Conservation (phyloP, 2,797 vertebrate genomes). For the Pipistrellus kuhlii region DNA sequence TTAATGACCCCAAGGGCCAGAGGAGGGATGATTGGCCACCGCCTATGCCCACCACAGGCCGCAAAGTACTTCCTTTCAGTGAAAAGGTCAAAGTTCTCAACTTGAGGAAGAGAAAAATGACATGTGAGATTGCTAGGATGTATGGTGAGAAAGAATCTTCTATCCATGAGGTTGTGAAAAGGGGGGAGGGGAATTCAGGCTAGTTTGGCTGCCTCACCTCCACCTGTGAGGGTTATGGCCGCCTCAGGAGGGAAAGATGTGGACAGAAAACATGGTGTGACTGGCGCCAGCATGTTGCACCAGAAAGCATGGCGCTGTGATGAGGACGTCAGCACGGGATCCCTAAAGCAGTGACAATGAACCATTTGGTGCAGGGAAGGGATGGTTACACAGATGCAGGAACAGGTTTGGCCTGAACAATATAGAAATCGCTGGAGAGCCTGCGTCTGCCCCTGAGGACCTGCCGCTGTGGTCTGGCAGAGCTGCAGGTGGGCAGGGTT, state of each 20-base stretch:
- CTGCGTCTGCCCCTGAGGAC: background rate
- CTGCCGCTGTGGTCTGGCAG: background rate
- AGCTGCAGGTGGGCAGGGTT: background rate
- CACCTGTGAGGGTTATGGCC: background rate
- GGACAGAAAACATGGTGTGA: background rate
- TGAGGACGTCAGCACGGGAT: background rate
- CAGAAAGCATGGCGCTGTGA: background rate
- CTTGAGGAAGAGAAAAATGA: background rate
- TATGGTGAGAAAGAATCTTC: background rate
- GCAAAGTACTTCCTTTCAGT: background rate
- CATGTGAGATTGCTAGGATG: background rate
- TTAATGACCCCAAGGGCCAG: background rate
- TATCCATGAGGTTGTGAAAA: background rate
- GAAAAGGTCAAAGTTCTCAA: background rate
- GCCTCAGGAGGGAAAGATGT: background rate
- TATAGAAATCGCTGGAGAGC: background rate
- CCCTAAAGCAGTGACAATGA: background rate
- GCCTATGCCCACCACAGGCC: background rate
- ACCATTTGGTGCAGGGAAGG: background rate
- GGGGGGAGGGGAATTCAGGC: background rate
- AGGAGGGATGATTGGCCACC: background rate
- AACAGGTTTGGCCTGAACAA: background rate
- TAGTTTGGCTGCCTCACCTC: background rate
- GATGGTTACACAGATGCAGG: background rate
- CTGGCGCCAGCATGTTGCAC: background rate